Conservation (phyloP, 2,888 invertebrate species). For the Thymelicus acteon region DNA sequence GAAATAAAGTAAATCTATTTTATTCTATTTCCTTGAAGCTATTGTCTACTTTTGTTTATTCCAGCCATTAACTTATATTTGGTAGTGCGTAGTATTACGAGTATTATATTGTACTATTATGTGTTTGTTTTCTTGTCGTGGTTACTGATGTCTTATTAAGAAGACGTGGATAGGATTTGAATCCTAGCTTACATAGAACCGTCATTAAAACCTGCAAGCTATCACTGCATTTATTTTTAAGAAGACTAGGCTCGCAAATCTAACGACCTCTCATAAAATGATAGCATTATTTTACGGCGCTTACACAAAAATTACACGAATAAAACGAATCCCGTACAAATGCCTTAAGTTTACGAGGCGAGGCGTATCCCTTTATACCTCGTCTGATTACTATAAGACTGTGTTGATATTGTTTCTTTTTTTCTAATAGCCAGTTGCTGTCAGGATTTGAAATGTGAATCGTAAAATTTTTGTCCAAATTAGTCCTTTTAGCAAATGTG, state of each 20-base stretch:
- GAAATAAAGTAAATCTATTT: no score
- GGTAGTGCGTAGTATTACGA: no score
- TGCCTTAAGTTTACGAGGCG: slow-evolving; percentile 14
- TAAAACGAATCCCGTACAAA: slow-evolving; percentile 7
- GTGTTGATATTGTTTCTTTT: slow-evolving; percentile 13
- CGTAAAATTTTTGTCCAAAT: slow-evolving; percentile 2
- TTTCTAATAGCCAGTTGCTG: neutral
- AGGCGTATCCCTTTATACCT: slow-evolving; percentile 18
- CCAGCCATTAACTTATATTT: no score
- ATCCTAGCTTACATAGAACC: no score
- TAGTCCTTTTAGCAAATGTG: neutral
- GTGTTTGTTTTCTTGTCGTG: no score
- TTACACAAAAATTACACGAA: slow-evolving; percentile 19
- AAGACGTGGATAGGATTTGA: no score
- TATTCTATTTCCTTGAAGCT: no score
- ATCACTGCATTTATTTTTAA: neutral
- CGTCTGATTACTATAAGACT: slow-evolving; percentile 22
- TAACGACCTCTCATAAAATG: slow-evolving; percentile 5
- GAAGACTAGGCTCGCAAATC: slow-evolving; percentile 5
- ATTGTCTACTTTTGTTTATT: no score
- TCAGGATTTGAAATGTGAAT: neutral
- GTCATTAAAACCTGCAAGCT: no score
- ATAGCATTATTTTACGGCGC: slow-evolving; percentile 7
- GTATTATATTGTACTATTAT: no score
- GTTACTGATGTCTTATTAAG: no score